phyloP scores from a whole-genome alignment of 1,140 invertebrate genomes.

The Philaenus spumarius region DNA sequence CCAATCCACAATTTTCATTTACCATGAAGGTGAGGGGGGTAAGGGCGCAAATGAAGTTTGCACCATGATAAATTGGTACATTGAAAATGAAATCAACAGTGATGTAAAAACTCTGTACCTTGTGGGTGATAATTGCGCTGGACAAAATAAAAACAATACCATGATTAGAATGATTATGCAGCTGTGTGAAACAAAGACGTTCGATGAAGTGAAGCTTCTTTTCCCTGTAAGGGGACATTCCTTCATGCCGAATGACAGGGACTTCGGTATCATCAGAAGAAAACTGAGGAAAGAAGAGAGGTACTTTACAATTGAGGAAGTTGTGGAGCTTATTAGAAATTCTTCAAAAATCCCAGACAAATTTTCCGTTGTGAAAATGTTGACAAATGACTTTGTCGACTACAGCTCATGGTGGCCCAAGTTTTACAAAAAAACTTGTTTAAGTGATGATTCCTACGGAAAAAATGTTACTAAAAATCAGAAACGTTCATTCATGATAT shows the following conservation, averaged over 20 bases:
- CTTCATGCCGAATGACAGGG: slow-evolving; percentile 21
- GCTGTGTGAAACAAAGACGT: slow-evolving; percentile 19
- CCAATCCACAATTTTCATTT: slow-evolving; percentile 15
- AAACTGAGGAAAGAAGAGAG: slow-evolving; percentile 1
- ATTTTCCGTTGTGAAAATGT: background rate
- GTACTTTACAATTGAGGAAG: background rate
- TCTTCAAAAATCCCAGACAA: background rate
- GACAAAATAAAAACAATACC: slow-evolving; percentile 22
- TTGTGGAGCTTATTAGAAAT: background rate
- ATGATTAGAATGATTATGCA: slow-evolving; percentile 17
- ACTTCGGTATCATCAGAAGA: too few species aligned
- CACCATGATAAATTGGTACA: slow-evolving; percentile 19
- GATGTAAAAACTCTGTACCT: slow-evolving; percentile 17
- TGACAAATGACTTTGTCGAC: background rate
- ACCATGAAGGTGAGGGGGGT: slow-evolving; percentile 20
- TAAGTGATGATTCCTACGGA: too few species aligned
- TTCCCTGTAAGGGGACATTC: slow-evolving; percentile 24
- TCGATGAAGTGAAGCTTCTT: slow-evolving; percentile 13
- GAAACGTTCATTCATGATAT: too few species aligned
- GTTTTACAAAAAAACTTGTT: too few species aligned
- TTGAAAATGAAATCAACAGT: slow-evolving; percentile 10
- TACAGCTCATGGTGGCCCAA: too few species aligned
- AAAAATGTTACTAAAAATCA: too few species aligned
- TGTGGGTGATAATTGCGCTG: slow-evolving; percentile 24
- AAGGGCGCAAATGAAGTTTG: slow-evolving; percentile 24